These are phyloP conservation scores for Rugalucina vietnamica DNA, from an alignment of 2,888 invertebrate genomes.

Conservation along the genomic window DNA sequence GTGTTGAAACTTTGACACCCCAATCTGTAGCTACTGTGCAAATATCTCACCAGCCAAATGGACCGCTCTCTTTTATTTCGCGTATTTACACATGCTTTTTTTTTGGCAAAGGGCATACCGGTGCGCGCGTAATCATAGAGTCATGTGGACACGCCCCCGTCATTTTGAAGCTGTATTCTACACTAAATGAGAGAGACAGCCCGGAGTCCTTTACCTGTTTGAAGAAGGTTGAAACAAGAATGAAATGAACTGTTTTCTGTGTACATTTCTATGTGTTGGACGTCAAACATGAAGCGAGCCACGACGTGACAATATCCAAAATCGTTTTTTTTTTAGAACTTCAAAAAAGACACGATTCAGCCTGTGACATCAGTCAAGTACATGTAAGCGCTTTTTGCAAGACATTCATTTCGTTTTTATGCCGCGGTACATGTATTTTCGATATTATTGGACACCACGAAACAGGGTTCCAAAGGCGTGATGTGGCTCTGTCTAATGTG, in stretches of 20 bases:
- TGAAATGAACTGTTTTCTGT: background rate
- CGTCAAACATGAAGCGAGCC: background rate
- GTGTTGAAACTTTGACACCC: background rate
- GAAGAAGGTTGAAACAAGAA: background rate
- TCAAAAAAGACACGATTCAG: too few relatives aligned
- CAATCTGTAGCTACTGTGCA: background rate
- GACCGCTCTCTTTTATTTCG: background rate
- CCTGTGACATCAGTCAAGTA: too few relatives aligned
- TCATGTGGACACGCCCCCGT: background rate
- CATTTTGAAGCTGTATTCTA: background rate
- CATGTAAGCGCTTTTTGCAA: too few relatives aligned
- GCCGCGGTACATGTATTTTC: too few relatives aligned
- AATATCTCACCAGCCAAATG: background rate
- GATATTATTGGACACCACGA: too few relatives aligned
- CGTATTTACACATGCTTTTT: conserved; percentile 7
- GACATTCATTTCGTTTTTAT: too few relatives aligned
- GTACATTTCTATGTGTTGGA: background rate
- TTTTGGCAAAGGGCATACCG: background rate
- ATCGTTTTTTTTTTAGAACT: too few relatives aligned
- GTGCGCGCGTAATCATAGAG: conserved; percentile 10
- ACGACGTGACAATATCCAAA: too few relatives aligned
- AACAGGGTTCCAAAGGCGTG: too few relatives aligned
- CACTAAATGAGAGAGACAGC: background rate
- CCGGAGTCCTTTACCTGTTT: background rate
- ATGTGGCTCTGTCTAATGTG: too few relatives aligned